Base-by-base conservation (phyloP, 2,113 vertebrate species). In the Xiphophorus hellerii region DNA sequence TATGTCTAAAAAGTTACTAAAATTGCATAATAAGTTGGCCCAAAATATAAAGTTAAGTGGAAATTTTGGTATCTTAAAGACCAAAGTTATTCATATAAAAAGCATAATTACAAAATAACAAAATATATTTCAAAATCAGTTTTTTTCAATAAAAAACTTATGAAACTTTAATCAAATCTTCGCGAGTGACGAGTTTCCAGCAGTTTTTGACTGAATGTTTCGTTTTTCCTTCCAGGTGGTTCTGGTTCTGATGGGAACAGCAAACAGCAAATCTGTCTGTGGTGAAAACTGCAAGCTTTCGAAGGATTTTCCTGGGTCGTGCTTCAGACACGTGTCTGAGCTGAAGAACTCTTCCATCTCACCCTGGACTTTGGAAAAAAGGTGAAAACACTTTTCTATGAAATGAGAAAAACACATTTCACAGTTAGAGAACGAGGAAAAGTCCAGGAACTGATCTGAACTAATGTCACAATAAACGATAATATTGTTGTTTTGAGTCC, bases 241-340 rank as follows among this genome's bases (percentile, higher is more conserved):
- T 0, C 0, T 81, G 1, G 77, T 6, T 12, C 15, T 83, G 39
- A 48, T 79, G 17, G 39, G 14, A 61, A 30, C 17, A 1, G 39
- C 3, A 28, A 35, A 0, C 28, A 2, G 54, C 62, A 0, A 0
- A 0, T 0, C 10, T 0, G 0, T 0, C 7, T 86, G 84, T 2
- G 10, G 35, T 61, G 1, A 0, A 0, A 0, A 0, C 13, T 88
- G 81, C 10, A 1, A 0, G 0, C 0, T 0, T 0, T 1, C 28
- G 0, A 0, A 0, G 0, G 0, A 0, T 58, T 0, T 4, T 5
- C 0, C 3, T 0, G 0, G 0, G 0, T 25, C 0, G 0, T 0
- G 1, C 0, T 42, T 77, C 29, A 25, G 6, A 0, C 83, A 67
- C 0, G 1, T 86, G 8, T 44, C 51, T 0, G 22, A 74, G 0